A percentile compares a stretch with the other conserved stretches of the same genome.
These are phyloP conservation scores for Crocuta crocuta DNA, from an alignment of 2,113 vertebrate species.

Conservation along the genomic window DNA sequence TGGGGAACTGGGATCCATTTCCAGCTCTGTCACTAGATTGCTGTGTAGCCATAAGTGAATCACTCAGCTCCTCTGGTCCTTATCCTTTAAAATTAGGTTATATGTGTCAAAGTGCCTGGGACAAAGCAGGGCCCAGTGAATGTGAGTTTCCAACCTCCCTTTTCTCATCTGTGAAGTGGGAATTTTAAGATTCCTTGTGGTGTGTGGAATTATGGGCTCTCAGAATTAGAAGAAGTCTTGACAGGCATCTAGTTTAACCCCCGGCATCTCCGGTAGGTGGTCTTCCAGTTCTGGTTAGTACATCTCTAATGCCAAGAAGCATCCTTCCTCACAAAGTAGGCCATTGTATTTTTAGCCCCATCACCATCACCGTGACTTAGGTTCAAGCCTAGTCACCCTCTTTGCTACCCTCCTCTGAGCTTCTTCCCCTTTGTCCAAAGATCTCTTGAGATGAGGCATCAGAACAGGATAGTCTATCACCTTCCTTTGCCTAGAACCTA, in stretches of 20 bases:
- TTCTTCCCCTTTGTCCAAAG: not conserved
- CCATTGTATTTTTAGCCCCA: not conserved
- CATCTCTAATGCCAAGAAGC: not conserved
- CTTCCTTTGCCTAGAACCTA: not conserved
- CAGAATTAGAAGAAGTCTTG: not conserved
- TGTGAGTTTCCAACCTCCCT: not conserved
- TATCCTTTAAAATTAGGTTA: not conserved
- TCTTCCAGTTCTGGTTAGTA: not conserved
- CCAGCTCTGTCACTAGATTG: conserved; percentile 61
- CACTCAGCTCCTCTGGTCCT: not conserved
- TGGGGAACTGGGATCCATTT: conserved; percentile 60
- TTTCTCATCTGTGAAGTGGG: not conserved
- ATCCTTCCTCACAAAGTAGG: not conserved
- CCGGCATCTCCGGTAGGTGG: not conserved
- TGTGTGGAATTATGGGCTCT: not conserved
- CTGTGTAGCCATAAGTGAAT: conserved; percentile 68
- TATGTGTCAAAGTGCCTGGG: not conserved
- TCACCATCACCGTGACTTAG: not conserved
- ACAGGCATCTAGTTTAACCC: not conserved
- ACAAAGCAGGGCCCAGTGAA: not conserved
- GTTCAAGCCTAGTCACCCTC: not conserved
- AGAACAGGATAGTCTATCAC: not conserved
- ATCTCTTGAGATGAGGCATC: not conserved
- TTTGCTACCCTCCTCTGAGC: not conserved
- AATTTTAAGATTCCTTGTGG: not conserved